These are phyloP conservation scores for Chaetura pelagica DNA, from an alignment of 2,113 vertebrate genomes.

Conservation along the genomic window DNA sequence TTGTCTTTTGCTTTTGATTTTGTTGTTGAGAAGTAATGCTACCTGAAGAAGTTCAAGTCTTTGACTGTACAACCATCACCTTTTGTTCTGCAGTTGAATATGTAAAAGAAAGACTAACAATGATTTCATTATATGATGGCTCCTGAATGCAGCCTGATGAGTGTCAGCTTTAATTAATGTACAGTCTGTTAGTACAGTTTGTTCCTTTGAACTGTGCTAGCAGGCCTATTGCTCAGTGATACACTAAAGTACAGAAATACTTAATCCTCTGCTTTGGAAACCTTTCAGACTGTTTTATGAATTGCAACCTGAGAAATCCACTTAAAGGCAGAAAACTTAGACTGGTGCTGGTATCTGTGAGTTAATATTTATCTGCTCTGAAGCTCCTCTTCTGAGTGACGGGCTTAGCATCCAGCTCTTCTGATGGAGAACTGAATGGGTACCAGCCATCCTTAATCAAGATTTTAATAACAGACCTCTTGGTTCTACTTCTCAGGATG, in stretches of 20 bases:
- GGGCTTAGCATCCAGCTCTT: neutral
- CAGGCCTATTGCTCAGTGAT: neutral
- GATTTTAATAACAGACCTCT: neutral
- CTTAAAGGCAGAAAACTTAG: neutral
- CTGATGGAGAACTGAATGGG: neutral
- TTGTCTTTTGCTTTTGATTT: neutral
- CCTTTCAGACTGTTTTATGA: neutral
- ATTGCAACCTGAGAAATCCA: neutral
- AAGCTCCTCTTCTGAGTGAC: neutral
- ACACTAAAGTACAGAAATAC: neutral
- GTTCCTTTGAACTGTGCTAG: neutral
- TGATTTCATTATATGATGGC: constrained; percentile 26
- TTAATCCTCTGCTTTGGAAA: neutral
- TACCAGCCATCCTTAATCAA: rapidly evolving
- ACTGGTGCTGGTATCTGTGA: neutral
- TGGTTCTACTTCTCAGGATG: neutral
- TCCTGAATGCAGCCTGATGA: neutral
- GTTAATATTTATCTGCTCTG: neutral
- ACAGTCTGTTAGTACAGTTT: neutral
- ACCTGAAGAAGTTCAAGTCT: constrained; percentile 13
- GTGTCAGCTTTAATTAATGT: constrained; percentile 34
- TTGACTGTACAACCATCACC: neutral
- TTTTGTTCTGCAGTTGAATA: constrained; percentile 40
- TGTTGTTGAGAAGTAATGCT: neutral
- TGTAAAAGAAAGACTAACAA: neutral